A percentile compares a stretch with the other conserved stretches of the same genome.
Conservation (phyloP, 2,113 vertebrate species). For the Panurus biarmicus region DNA sequence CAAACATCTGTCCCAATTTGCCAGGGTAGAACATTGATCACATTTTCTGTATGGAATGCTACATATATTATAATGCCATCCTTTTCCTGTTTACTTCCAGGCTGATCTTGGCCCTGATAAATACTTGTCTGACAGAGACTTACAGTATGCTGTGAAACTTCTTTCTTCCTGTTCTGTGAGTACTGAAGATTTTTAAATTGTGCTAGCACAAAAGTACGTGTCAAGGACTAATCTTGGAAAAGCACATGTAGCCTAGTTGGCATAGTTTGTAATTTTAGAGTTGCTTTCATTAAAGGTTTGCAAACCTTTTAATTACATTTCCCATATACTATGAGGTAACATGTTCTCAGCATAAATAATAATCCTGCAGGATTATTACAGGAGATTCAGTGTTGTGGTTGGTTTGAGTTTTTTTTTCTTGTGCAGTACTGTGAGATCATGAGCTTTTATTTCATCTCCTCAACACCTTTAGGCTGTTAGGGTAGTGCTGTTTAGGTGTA, state of each 20-base stretch:
- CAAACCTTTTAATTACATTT: slow-evolving; percentile 2
- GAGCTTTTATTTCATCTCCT: not conserved
- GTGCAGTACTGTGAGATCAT: not conserved
- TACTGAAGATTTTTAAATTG: slow-evolving; percentile 29
- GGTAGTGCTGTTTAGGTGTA: not conserved
- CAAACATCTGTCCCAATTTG: not conserved
- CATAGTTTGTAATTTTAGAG: not conserved
- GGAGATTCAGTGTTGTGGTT: not conserved
- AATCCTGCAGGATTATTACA: not conserved
- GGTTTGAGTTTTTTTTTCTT: not conserved
- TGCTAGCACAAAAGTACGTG: not conserved
- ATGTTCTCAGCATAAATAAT: not conserved
- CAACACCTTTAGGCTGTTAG: not conserved
- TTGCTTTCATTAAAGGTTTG: not conserved
- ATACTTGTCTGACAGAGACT: slow-evolving; percentile 93
- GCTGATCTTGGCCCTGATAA: slow-evolving; percentile 96
- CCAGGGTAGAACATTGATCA: not conserved
- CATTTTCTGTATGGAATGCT: not conserved
- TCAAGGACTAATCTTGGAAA: not conserved
- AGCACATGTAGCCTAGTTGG: not conserved
- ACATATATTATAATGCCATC: not conserved
- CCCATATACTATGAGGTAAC: not conserved
- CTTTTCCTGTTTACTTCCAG: slow-evolving; percentile 66
- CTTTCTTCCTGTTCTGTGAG: slow-evolving; percentile 85
- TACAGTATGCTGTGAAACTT: slow-evolving; percentile 89